phyloP scores from a whole-genome alignment of 2,113 vertebrate species.

The Antechinus flavipes region DNA sequence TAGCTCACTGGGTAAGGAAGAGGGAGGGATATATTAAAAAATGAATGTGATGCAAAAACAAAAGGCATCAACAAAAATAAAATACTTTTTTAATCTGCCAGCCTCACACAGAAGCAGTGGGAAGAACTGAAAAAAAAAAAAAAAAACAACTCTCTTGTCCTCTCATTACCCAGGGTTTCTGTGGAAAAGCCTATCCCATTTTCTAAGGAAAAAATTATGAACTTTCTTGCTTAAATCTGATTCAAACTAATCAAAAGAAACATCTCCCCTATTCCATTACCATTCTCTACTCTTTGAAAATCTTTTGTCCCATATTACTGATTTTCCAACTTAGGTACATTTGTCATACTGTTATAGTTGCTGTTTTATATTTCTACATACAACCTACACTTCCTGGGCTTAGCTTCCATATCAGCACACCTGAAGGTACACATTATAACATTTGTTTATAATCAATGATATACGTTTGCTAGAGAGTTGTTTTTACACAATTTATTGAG shows the following conservation, averaged over 20 bases:
- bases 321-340: not conserved
- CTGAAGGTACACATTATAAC: not conserved
- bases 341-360: not conserved
- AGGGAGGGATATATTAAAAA: not conserved
- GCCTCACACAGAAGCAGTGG: too few species aligned
- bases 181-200: not conserved
- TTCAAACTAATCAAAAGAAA: not conserved
- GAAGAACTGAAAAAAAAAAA: too few species aligned
- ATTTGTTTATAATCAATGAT: not conserved
- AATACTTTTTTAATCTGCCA: not conserved
- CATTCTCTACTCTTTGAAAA: not conserved
- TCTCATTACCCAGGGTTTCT: not conserved
- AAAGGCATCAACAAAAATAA: not conserved
- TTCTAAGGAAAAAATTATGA: not conserved
- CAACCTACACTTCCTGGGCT: not conserved
- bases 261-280: not conserved
- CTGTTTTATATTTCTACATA: not conserved
- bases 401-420: not conserved
- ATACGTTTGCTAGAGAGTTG: not conserved
- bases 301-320: not conserved
- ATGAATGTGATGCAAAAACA: not conserved
- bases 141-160: not conserved
- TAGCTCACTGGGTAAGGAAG: not conserved
- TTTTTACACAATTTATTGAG: slow-evolving; percentile 13
- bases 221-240: not conserved